A percentile compares a stretch with the other conserved stretches of the same genome.
Conservation (phyloP, 2,113 vertebrate genomes). For the Hystrix brachyura region DNA sequence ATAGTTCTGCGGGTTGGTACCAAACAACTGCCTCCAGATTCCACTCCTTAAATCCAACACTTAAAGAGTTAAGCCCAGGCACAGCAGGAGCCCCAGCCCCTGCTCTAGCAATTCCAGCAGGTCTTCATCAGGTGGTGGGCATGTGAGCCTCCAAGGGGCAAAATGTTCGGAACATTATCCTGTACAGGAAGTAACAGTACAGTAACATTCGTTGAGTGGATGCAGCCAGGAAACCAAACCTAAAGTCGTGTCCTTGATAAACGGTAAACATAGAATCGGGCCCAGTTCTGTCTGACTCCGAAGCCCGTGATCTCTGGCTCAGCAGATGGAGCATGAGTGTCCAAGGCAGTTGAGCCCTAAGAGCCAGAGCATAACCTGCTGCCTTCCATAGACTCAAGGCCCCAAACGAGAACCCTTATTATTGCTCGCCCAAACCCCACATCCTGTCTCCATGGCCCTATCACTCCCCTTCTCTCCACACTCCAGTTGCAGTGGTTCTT, state of each 20-base stretch:
- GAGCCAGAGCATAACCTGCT: not conserved
- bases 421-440: not conserved
- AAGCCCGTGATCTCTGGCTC: not conserved
- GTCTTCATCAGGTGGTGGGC: not conserved
- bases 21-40: not conserved
- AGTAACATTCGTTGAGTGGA: not conserved
- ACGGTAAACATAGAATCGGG: not conserved
- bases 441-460: not conserved
- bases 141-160: not conserved
- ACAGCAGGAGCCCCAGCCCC: too few relatives aligned
- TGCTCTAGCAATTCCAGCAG: not conserved
- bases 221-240: not conserved
- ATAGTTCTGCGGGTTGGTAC: not conserved
- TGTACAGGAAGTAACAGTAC: not conserved
- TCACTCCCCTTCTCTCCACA: not conserved
- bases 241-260: not conserved
- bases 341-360: not conserved
- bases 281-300: not conserved
- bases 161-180: not conserved
- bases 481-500: not conserved
- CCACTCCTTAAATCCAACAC: not conserved
- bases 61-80: not conserved
- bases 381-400: not conserved
- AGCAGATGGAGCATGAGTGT: not conserved
- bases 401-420: not conserved